Conservation (phyloP, 2,888 invertebrate genomes). For the Tridacna crocea region DNA sequence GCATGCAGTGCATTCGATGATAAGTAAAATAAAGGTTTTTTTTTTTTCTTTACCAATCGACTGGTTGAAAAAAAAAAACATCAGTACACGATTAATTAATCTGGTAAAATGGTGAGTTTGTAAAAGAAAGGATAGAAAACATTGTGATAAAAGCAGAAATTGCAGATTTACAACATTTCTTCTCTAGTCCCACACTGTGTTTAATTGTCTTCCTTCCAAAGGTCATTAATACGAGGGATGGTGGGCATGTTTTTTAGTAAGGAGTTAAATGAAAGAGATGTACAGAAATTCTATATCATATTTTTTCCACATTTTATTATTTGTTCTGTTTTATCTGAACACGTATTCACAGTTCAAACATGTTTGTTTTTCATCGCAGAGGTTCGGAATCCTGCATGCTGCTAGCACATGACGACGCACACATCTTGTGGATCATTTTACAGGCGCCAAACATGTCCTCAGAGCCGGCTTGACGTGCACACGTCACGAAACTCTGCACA, state of each 20-base stretch:
- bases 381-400: constrained; percentile 18
- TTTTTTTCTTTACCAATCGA: too few species aligned
- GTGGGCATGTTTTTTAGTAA: not conserved
- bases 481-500: constrained; percentile 72
- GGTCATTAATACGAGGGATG: not conserved
- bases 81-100: too few species aligned
- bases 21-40: too few species aligned
- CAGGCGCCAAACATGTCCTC: constrained; percentile 70
- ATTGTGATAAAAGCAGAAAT: too few species aligned
- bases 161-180: too few species aligned
- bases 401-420: constrained; percentile 62
- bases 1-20: too few species aligned
- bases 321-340: not conserved
- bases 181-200: not conserved
- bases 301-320: not conserved
- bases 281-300: not conserved
- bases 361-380: not conserved
- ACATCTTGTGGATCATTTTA: constrained; percentile 72
- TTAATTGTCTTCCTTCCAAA: not conserved
- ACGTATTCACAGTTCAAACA: not conserved
- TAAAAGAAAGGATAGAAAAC: too few species aligned
- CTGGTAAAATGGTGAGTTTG: too few species aligned
- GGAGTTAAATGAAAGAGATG: not conserved
- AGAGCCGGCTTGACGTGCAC: constrained; percentile 65
- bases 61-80: too few species aligned